Percentiles rank a stretch among this genome's conserved stretches.
phyloP scores from a whole-genome alignment of 2,797 vertebrate species.

The Halcyon chelicuti region DNA sequence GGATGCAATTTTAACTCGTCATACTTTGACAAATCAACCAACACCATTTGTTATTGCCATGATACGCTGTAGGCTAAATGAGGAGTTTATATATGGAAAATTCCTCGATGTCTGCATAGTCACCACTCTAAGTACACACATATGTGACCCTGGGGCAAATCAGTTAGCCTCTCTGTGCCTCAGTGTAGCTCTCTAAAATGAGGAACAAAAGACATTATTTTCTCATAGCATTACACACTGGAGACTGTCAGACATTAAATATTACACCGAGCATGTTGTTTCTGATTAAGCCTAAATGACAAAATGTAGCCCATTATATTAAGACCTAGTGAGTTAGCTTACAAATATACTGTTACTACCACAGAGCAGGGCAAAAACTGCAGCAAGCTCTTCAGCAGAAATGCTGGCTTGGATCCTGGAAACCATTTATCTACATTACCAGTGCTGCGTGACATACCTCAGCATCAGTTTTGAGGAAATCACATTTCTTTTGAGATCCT shows the following conservation, averaged over 20 bases:
- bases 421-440: not conserved
- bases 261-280: not conserved
- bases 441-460: not conserved
- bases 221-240: not conserved
- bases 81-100: not conserved
- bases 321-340: not conserved
- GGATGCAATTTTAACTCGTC: not conserved
- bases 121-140: not conserved
- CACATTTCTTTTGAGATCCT: not conserved
- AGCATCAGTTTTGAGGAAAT: not conserved
- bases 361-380: not conserved
- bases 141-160: not conserved
- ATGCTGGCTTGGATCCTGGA: not conserved
- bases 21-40: not conserved
- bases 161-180: not conserved
- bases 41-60: not conserved
- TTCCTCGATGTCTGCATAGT: not conserved
- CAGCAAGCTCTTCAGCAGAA: not conserved
- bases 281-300: constrained; percentile 2
- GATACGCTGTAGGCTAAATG: not conserved
- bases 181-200: not conserved
- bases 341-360: constrained; percentile 1
- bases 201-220: not conserved
- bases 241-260: not conserved
- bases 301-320: not conserved